Evolutionary conservation across 2,888 invertebrate genomes (phyloP).

Genomic region (Meandrusa payeni): DNA sequence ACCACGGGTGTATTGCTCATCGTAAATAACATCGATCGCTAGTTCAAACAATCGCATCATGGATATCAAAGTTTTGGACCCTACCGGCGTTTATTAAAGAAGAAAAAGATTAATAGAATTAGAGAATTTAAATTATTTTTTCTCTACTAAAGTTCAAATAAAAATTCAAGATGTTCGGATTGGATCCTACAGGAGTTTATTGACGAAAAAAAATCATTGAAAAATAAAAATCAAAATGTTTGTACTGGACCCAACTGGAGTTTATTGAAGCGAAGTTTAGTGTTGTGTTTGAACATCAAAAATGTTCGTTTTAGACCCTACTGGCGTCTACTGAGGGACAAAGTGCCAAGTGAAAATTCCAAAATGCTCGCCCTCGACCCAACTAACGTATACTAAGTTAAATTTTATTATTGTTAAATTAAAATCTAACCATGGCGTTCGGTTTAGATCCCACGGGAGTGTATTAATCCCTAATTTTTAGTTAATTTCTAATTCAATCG

Average conservation of each 20-base stretch:
- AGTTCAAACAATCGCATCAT: slow-evolving; percentile 54
- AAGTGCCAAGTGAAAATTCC: slow-evolving; percentile 32
- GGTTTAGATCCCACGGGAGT: slow-evolving; percentile 62
- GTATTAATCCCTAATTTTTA: slow-evolving; percentile 40
- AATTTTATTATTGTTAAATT: slow-evolving; percentile 30
- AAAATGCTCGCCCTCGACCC: slow-evolving; percentile 42
- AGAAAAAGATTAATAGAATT: neutral
- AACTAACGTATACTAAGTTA: slow-evolving; percentile 41
- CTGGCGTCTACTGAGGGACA: slow-evolving; percentile 64
- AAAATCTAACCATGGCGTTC: slow-evolving; percentile 48
- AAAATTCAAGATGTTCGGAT: slow-evolving; percentile 49
- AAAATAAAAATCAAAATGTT: slow-evolving; percentile 48
- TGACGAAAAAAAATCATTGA: slow-evolving; percentile 33
- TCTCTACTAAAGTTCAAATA: no score
- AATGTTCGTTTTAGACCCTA: slow-evolving; percentile 69
- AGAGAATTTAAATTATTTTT: no score
- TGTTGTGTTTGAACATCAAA: slow-evolving; percentile 39
- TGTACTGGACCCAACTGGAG: slow-evolving; percentile 66
- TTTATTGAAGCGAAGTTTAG: slow-evolving; percentile 53
- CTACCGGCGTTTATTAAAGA: slow-evolving; percentile 70
- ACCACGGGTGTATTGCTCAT: slow-evolving; percentile 45
- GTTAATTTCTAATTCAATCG: slow-evolving; percentile 27
- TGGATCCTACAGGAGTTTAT: slow-evolving; percentile 70
- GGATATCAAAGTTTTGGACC: slow-evolving; percentile 73
- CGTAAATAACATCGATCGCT: slow-evolving; percentile 76